phyloP scores from a whole-genome alignment of 2,888 invertebrate species.

The Zaprionus obscuricornis region DNA sequence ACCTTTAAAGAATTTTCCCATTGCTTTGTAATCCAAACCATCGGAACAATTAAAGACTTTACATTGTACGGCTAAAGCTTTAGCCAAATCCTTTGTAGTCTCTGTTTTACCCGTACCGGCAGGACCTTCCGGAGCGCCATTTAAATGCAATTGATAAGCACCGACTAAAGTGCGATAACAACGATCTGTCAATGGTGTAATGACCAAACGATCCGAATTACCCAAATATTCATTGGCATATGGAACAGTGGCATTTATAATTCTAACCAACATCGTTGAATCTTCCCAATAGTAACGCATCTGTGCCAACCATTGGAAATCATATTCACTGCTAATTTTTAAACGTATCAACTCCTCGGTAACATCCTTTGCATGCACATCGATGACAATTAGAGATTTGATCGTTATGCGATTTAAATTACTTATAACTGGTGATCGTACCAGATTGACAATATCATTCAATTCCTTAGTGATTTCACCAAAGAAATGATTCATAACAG shows the following conservation, averaged over 20 bases:
- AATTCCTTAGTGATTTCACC: conserved; percentile 84
- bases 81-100: conserved; percentile 95
- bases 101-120: conserved; percentile 96
- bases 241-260: conserved; percentile 87
- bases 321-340: conserved; percentile 85
- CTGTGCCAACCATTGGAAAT: conserved; percentile 89
- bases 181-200: conserved; percentile 86
- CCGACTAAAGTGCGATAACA: conserved; percentile 89
- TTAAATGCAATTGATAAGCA: conserved; percentile 88
- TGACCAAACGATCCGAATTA: conserved; percentile 87
- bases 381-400: conserved; percentile 88
- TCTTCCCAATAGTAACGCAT: conserved; percentile 89
- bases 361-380: conserved; percentile 89
- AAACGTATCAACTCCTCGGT: conserved; percentile 85
- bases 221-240: conserved; percentile 91
- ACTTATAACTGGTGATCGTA: conserved; percentile 85
- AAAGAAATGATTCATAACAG: conserved; percentile 84
- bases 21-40: conserved; percentile 88
- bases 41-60: conserved; percentile 90
- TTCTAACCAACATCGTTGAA: conserved; percentile 85
- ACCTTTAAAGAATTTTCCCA: conserved; percentile 90
- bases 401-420: conserved; percentile 87
- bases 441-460: conserved; percentile 85
- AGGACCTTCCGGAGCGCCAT: conserved; percentile 89
- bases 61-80: conserved; percentile 94